A percentile compares a stretch with the other conserved stretches of the same genome.
Conservation (phyloP, 2,113 vertebrate species). For the Leucopsar rothschildi region DNA sequence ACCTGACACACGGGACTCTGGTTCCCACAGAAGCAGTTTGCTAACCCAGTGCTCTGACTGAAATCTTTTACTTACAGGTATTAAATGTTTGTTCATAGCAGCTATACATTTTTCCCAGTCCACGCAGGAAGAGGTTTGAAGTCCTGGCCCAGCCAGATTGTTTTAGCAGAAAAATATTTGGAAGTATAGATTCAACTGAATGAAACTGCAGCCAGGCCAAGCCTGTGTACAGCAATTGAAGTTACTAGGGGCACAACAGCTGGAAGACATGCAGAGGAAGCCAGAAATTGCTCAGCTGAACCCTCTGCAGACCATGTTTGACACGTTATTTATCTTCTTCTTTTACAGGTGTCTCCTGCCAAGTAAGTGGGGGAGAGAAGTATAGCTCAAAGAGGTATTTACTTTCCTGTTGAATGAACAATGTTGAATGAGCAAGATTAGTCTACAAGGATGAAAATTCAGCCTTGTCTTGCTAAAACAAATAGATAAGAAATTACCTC, state of each 20-base stretch:
- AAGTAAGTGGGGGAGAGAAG: conserved; percentile 37
- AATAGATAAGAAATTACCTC: conserved; percentile 45
- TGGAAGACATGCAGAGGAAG: conserved; percentile 58
- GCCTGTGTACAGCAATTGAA: conserved; percentile 25
- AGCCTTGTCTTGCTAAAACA: conserved; percentile 32
- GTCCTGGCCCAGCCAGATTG: background rate
- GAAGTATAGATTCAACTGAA: conserved; percentile 39
- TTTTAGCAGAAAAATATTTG: conserved; percentile 44
- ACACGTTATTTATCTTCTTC: conserved; percentile 69
- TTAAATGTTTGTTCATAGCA: background rate
- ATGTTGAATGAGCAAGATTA: conserved; percentile 51
- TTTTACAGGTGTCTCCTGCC: conserved; percentile 60
- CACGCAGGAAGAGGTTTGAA: background rate
- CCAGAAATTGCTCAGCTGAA: conserved; percentile 60
- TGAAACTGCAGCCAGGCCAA: conserved; percentile 11
- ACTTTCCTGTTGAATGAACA: conserved; percentile 64
- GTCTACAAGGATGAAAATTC: conserved; percentile 43
- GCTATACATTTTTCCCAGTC: background rate
- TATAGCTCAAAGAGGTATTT: conserved; percentile 57
- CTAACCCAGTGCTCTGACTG: background rate
- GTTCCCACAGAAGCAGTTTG: background rate
- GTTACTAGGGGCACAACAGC: conserved; percentile 53
- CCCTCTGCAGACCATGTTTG: conserved; percentile 65
- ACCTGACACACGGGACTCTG: background rate
- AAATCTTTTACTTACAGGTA: background rate